Evolutionary conservation across 2,797 vertebrate genomes (phyloP).

Genomic region (Oreonectes daqikongensis): DNA sequence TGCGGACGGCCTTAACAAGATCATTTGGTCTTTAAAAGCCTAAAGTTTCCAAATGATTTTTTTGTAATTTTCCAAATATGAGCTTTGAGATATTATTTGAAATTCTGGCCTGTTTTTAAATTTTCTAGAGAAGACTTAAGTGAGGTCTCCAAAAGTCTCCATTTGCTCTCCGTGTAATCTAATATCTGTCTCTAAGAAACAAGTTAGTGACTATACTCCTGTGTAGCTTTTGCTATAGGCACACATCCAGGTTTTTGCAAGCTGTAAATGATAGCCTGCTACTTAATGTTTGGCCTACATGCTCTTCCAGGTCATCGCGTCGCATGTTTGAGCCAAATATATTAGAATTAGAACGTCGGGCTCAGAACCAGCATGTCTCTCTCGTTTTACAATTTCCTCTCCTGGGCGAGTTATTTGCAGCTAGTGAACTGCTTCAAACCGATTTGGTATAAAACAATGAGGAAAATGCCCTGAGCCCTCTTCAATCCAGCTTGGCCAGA

Average conservation of each 20-base stretch:
- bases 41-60: no score
- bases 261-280: neutral
- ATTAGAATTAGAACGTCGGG: neutral
- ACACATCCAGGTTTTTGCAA: neutral
- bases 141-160: no score
- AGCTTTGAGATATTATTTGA: no score
- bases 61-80: no score
- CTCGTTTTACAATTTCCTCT: neutral
- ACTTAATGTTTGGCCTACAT: conserved; percentile 5
- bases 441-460: conserved; percentile 24
- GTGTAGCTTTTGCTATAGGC: neutral
- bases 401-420: conserved; percentile 6
- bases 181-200: no score
- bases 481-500: conserved; percentile 14
- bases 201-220: no score
- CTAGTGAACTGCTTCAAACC: conserved; percentile 21
- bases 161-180: no score
- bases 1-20: no score
- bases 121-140: no score
- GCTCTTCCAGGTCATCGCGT: conserved; percentile 8
- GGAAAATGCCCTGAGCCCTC: conserved; percentile 1
- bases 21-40: no score
- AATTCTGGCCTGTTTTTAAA: no score
- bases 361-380: conserved; percentile 13
- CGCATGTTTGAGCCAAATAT: neutral